Base-by-base conservation (phyloP, 2,797 vertebrate genomes). In the Balearica regulorum region DNA sequence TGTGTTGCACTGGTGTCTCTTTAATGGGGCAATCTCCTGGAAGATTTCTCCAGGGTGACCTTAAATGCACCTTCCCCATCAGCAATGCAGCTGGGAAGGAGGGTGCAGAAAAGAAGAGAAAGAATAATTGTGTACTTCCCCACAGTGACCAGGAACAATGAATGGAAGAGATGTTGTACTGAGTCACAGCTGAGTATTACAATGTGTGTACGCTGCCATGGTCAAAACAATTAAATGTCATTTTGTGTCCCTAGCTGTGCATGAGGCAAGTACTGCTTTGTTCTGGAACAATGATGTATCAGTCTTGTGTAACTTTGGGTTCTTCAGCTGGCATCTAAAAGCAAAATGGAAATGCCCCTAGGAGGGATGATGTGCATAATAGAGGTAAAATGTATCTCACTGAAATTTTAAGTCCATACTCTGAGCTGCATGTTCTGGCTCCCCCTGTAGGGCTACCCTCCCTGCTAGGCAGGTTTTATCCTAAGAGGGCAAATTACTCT, bases 171-270 rank as follows among this genome's bases (percentile, higher is more conserved):
- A 96, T 87, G 87, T 15, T 96, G 82, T 91, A 96, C 89, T 96
- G 93, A 97, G 88, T 96, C 96, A 97, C 81, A 94, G 81, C 75
- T 79, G 95, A 95, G 83, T 94, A 83, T 95, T 97, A 96, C 91
- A 96, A 96, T 96, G 89, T 94, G 95, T 91, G 76, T 96, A 96
- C 5, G 29, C 83, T 96, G 96, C 93, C 92, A 93, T 84, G 64
- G 90, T 94, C 93, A 94, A 94, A 94, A 95, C 96, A 96, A 97
- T 97, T 93, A 96, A 97, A 96, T 94, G 96, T 95, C 96, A 93
- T 96, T 95, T 92, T 91, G 76, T 94, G 89, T 96, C 85, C 88
- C 94, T 93, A 93, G 88, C 95, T 96, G 95, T 87, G 94, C 90
- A 64, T 95, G 94, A 96, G 80, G 95, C 95, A 97, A 96, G 80